Conservation (phyloP, 2,888 invertebrate species). For the Oxyteleia sp. region DNA sequence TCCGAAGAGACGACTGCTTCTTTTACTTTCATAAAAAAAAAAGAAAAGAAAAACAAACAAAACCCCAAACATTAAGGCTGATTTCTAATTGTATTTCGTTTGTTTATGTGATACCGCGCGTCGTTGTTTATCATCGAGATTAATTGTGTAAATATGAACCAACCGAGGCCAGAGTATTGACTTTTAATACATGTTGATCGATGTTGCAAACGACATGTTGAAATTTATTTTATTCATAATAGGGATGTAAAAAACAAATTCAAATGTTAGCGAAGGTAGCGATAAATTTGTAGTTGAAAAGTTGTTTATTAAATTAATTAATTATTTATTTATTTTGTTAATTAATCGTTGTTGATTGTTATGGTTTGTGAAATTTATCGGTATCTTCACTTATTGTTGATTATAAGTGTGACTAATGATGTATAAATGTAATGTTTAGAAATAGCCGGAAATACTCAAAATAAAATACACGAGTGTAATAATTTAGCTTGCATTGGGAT, state of each 20-base stretch:
- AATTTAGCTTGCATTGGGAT: constrained; percentile 16
- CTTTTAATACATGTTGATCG: constrained; percentile 17
- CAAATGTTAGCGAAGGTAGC: constrained; percentile 7
- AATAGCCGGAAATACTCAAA: constrained; percentile 31
- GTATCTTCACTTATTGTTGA: constrained; percentile 19
- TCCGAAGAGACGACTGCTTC: constrained; percentile 51
- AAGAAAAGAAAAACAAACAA: too few relatives aligned
- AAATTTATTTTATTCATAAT: constrained; percentile 2
- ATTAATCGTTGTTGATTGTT: constrained; percentile 7
- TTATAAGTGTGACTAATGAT: constrained; percentile 50
- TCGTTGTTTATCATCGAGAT: constrained; percentile 1
- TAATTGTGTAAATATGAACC: constrained; percentile 8
- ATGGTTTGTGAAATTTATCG: constrained; percentile 4
- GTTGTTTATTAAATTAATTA: too few relatives aligned
- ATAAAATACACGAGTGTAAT: constrained; percentile 25
- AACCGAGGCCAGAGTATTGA: background rate
- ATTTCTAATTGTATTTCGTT: constrained; percentile 44
- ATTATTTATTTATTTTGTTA: background rate
- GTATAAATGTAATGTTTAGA: constrained; percentile 59
- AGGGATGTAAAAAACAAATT: background rate
- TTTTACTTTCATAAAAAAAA: constrained; percentile 56
- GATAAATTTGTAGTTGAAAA: constrained; percentile 15
- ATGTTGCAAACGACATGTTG: constrained; percentile 2
- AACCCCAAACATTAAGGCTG: constrained; percentile 54
- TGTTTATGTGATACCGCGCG: constrained; percentile 12